phyloP scores from a whole-genome alignment of 2,113 vertebrate genomes.

The Oxyruncus cristatus region DNA sequence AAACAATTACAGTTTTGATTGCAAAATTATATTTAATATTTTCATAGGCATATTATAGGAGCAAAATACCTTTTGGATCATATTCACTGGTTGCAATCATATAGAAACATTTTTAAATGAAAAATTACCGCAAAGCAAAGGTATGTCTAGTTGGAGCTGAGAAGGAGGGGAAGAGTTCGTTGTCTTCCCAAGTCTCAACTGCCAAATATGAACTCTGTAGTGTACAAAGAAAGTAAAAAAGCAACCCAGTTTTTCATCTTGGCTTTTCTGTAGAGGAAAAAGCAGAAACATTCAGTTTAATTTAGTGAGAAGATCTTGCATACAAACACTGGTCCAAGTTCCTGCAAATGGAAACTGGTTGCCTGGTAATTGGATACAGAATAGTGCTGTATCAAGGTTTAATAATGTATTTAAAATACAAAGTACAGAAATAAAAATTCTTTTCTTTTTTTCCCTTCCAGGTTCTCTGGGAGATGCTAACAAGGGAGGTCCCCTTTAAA shows the following conservation, averaged over 20 bases:
- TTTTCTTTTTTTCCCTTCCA: slow-evolving; percentile 80
- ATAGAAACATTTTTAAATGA: slow-evolving; percentile 42
- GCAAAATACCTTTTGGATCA: neutral
- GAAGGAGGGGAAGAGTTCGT: slow-evolving; percentile 36
- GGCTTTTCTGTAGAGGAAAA: slow-evolving; percentile 55
- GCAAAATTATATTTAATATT: neutral
- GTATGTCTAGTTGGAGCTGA: neutral
- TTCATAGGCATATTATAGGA: neutral
- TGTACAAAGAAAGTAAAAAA: slow-evolving; percentile 29
- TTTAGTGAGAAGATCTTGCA: slow-evolving; percentile 58
- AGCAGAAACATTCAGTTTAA: slow-evolving; percentile 54
- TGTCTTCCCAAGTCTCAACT: slow-evolving; percentile 38
- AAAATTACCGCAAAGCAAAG: slow-evolving; percentile 12
- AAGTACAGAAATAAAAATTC: slow-evolving; percentile 81
- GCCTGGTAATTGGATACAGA: slow-evolving; percentile 75
- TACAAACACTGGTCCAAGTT: slow-evolving; percentile 65
- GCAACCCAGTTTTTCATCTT: slow-evolving; percentile 47
- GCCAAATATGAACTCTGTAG: slow-evolving; percentile 38
- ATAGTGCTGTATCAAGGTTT: slow-evolving; percentile 73
- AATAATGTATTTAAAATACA: slow-evolving; percentile 79
- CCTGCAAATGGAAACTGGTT: slow-evolving; percentile 66
- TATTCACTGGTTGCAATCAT: neutral
- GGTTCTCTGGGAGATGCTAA: slow-evolving; percentile 99
- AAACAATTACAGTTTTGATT: neutral
- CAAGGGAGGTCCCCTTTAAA: slow-evolving; percentile 97